Evolutionary conservation across 2,113 vertebrate species (phyloP), one percentile per base, ranked within the genome.

Genomic region (Anoplopoma fimbria): DNA sequence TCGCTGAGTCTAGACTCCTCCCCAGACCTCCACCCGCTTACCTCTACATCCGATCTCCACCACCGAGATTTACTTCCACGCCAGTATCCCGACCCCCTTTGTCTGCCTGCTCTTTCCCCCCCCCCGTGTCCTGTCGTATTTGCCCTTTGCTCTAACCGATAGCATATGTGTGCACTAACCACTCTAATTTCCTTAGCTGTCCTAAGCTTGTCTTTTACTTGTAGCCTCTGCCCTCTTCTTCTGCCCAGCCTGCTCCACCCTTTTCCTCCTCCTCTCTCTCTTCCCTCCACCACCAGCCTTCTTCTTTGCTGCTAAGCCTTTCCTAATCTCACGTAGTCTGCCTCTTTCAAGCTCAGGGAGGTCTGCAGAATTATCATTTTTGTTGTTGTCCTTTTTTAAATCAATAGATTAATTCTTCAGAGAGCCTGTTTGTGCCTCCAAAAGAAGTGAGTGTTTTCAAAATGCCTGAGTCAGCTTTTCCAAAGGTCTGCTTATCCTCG

Each of bases 101-200:
- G 78, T 87, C 87, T 92, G 79, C 84, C 84, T 90, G 81, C 81
- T 86, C 82, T 90, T 63, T 69, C 69, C 82, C 90, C 89, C 71
- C 40, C 40, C 90, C 90, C 73, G 1, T 91, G 90, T 90, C 90
- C 85, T 91, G 88, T 91, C 82, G 47, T 79, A 90, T 87, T 89
- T 83, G 70, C 88, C 89, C 90, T 88, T 67, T 87, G 86, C 86
- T 88, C 88, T 90, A 87, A 90, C 91, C 75, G 72, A 85, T 83
- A 89, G 87, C 84, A 40, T 88, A 87, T 85, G 77, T 89, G 88
- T 92, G 91, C 90, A 92, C 93, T 94, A 94, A 94, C 92, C 85
- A 83, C 91, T 93, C 87, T 85, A 85, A 84, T 90, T 83, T 87
- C 86, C 86, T 87, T 82, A 89, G 86, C 87, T 84, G 79, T 88